Base-by-base conservation (phyloP, 2,113 vertebrate genomes). In the Echinops telfairi region DNA sequence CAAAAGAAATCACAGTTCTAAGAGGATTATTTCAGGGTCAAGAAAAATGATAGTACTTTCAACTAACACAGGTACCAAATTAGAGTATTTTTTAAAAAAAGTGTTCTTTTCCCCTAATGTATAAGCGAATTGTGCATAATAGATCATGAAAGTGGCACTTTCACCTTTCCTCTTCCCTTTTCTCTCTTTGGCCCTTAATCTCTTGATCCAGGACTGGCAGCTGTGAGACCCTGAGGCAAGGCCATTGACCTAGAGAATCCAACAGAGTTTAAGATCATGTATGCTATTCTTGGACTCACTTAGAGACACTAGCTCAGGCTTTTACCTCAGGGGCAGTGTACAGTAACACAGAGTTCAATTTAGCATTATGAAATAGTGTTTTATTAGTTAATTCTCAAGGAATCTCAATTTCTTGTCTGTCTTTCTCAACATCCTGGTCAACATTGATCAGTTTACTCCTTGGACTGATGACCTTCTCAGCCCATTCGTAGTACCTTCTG, bases 141-240 rank as follows among this genome's bases (percentile, higher is more conserved):
- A 11, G 14, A 14, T 68, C 31, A 31, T 68, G 15, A 68, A 68
- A 64, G n/a, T 75, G 87, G 86, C 78, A 60, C 70, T 71, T 76
- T 91, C 23, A 6, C 17, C 80, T 62, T 16, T 78, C 31, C 81
- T 62, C 83, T 47, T 86, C 12, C 83, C 17, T 57, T 22, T 17
- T 33, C 9, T 84, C 40, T 66, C 38, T 40, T 77, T 92, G 86
- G 64, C 43, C 57, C 73, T 94, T 95, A 66, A 88, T 92, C 33
- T 90, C 89, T 94, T 86, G 78, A 88, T 92, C 62, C n/a, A 88
- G 11, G 29, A 79, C 87, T 88, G 79, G 47, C 83, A 92, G 71
- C 82, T 66, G 78, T 93, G 33, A 81, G 17, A 43, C 29, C 58
- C 83, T 77, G 57, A 92, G 88, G 88, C 88, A 95, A 90, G 68